Evolutionary conservation across 2,797 vertebrate genomes (phyloP).

Genomic region (Nasua narica): DNA sequence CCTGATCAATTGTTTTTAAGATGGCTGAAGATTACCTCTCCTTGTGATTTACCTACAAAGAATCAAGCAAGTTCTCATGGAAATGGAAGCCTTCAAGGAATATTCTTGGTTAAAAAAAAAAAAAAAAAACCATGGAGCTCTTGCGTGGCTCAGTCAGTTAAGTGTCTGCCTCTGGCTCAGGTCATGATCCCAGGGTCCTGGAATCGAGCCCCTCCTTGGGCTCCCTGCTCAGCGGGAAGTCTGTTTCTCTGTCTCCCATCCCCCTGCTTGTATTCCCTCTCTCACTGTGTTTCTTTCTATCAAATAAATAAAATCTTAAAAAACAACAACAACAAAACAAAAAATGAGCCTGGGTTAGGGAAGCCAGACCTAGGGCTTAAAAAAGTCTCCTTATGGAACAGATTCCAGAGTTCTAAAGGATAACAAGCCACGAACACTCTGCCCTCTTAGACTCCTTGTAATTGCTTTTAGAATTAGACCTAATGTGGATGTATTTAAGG

Average conservation of each 20-base stretch:
- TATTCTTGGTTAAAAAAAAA: neutral
- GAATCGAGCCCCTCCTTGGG: too few relatives aligned
- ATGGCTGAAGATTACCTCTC: neutral
- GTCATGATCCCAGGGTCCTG: too few relatives aligned
- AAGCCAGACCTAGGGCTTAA: neutral
- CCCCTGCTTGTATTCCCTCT: too few relatives aligned
- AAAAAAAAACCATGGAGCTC: neutral
- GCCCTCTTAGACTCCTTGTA: neutral
- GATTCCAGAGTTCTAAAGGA: neutral
- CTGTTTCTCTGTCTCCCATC: too few relatives aligned
- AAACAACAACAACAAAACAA: too few relatives aligned
- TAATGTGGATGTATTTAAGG: constrained; percentile 15
- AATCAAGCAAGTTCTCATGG: neutral
- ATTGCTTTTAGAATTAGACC: constrained; percentile 20
- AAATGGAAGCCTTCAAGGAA: neutral
- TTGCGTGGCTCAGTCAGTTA: neutral
- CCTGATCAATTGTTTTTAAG: neutral
- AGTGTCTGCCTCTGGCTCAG: too few relatives aligned
- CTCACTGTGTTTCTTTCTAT: too few relatives aligned
- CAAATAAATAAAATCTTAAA: too few relatives aligned
- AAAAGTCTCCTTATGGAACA: neutral
- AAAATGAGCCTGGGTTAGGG: neutral
- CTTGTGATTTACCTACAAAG: neutral
- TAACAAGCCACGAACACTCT: neutral
- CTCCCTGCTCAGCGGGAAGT: too few relatives aligned